Evolutionary conservation across 2,888 invertebrate genomes (phyloP), one percentile per base, ranked within the genome.

Genomic region (Heteromyza rotundicornis): DNA sequence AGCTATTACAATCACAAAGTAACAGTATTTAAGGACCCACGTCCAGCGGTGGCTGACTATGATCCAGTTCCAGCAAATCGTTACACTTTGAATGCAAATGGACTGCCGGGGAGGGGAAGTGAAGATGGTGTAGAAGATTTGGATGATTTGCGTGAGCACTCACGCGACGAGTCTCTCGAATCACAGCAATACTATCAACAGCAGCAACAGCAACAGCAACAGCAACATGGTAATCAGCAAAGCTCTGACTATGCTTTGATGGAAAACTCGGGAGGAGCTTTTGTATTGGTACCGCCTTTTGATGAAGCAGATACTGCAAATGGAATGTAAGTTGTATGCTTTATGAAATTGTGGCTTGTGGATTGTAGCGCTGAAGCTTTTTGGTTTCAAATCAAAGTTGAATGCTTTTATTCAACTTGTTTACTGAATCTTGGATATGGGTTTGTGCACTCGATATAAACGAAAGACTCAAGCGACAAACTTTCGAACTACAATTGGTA

Each of bases 181-280:
- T 49, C 19, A 12, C 10, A 5, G 10, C 27, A 27, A 27, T 27
- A 10, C 27, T n/a, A n/a, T 19, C 66, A 68, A n/a, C 55, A 67
- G 40, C 70, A 73, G 56, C 64, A 65, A 3, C 67, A 69, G 63
- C 72, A 67, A 1, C 68, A 72, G 23, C 64, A 69, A 53, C 70
- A 72, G 8, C 64, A 64, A 44, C 69, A 71, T 32, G 73, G 65
- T 49, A 71, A 67, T 52, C 78, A 69, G 54, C 66, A 68, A 24
- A 78, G 70, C 53, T 70, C 65, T 3, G 75, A 69, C 27, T 76
- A 74, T 56, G 64, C 71, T 2, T 56, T 76, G 57, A 77, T 73
- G 53, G 50, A 61, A 12, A 68, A 69, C 53, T 54, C 67, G 36
- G 59, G 65, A 0, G 57, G 20, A 35, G 63, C 65, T 20, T 56